Evolutionary conservation across 2,113 vertebrate genomes (phyloP).

Genomic region (Raphicerus campestris): DNA sequence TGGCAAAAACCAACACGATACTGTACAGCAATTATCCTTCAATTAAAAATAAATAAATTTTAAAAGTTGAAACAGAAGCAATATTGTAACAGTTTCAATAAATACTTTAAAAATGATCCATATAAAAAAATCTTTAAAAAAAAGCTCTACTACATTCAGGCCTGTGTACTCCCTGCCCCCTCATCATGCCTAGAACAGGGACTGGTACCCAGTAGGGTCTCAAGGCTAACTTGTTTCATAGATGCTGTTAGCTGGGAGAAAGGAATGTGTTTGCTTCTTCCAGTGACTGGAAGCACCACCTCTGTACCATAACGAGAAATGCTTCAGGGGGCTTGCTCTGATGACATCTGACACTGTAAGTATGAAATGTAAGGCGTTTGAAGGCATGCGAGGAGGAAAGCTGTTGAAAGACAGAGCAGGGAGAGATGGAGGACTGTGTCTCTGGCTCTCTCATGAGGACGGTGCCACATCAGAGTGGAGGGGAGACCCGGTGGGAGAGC

Average conservation of each 20-base stretch:
- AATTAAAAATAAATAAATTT: neutral
- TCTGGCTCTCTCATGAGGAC: accelerated
- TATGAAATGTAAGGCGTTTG: neutral
- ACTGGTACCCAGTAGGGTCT: neutral
- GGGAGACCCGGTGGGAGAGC: accelerated
- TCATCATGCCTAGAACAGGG: neutral
- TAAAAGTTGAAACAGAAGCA: neutral
- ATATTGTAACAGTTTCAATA: neutral
- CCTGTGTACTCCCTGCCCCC: neutral
- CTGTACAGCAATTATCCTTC: neutral
- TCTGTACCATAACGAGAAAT: neutral
- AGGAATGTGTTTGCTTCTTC: neutral
- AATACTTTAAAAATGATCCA: neutral
- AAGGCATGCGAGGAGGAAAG: neutral
- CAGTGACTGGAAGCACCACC: neutral
- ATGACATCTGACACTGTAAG: neutral
- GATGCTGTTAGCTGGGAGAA: neutral
- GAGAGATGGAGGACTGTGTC: neutral
- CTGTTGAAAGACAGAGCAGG: neutral
- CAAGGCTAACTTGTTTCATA: neutral
- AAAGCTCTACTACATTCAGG: neutral
- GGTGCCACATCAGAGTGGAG: accelerated
- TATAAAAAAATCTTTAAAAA: neutral
- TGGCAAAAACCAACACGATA: neutral
- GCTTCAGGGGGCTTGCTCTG: neutral